Evolutionary conservation across 2,888 invertebrate genomes (phyloP), one percentile per base, ranked within the genome.

Genomic region (Neria commutata): DNA sequence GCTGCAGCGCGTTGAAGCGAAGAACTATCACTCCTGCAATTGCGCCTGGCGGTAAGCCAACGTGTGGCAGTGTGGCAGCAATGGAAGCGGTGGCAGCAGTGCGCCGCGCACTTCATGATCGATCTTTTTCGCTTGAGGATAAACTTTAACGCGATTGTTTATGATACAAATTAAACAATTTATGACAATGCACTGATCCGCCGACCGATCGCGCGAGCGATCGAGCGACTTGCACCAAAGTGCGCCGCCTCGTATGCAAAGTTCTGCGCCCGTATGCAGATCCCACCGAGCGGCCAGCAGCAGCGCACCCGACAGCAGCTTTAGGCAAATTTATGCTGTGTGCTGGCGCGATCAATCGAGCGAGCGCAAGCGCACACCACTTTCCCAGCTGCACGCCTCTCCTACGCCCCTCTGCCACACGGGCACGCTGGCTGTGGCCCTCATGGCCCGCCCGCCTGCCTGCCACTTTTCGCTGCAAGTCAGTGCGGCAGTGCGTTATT

Each of bases 121-220:
- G 77, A 77, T 77, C 78, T 78, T 72, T 72, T 72, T 77, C 71
- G 75, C 78, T 78, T 70, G 71, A 72, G 79, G 79, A 78, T 74
- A 74, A 74, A 73, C 72, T 75, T 80, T 79, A 80, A 79, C 80
- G 74, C 76, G 80, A 81, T 81, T 81, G 81, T 81, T 81, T 81
- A 81, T 81, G 81, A 80, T 79, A 80, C 77, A 81, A 81, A 81
- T 81, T 81, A 81, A 81, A 81, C 80, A 81, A 81, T 81, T 81
- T 81, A 81, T 81, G 81, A 79, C 79, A 77, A 76, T 75, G 70
- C 78, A 69, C 67, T 67, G 63, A 46, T 47, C 42, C 37, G 48
- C 17, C 26, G 48, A 60, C 40, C 56, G 53, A 29, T 26, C 45
- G 42, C 17, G 11, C 29, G 29, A 29, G 29, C 42, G 14, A 42